These are phyloP conservation scores for Orbicella faveolata DNA, from an alignment of 64 coral and sea anemone species.

Conservation along the genomic window DNA sequence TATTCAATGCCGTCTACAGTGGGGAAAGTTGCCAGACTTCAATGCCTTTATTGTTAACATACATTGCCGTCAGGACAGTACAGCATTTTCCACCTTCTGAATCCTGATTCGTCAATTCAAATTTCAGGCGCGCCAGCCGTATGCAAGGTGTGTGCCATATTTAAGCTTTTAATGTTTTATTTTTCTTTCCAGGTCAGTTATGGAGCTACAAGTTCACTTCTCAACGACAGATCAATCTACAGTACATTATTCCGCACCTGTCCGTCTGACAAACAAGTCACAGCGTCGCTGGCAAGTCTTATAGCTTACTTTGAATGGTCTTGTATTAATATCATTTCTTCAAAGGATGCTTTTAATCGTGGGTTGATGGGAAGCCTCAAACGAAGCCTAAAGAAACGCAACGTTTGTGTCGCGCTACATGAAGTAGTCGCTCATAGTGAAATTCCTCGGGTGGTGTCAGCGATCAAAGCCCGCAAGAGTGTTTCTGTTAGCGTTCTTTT, in stretches of 20 bases:
- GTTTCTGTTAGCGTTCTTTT: constrained; percentile 56
- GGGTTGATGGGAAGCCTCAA: constrained; percentile 12
- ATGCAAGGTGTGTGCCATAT: too few species aligned
- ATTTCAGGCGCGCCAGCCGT: too few species aligned
- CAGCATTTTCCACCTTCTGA: too few species aligned
- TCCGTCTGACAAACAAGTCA: constrained; percentile 47
- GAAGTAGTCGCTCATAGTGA: neutral
- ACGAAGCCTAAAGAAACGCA: constrained; percentile 44
- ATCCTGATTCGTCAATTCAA: too few species aligned
- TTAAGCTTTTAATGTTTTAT: neutral
- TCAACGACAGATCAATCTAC: constrained; percentile 37
- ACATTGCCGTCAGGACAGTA: too few species aligned
- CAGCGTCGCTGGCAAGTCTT: constrained; percentile 34
- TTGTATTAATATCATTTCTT: constrained; percentile 56
- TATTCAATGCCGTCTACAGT: too few species aligned
- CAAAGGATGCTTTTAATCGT: constrained; percentile 18
- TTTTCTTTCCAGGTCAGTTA: constrained; percentile 25
- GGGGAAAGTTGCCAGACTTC: too few species aligned
- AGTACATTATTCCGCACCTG: constrained; percentile 14
- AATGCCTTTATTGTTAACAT: too few species aligned
- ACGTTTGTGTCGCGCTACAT: constrained; percentile 46
- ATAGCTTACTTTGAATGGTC: constrained; percentile 55
- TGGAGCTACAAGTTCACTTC: constrained; percentile 25
- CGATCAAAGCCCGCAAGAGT: constrained; percentile 7
- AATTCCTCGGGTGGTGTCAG: neutral